Conservation (phyloP, 1,140 invertebrate genomes). For the Atta colombica region DNA sequence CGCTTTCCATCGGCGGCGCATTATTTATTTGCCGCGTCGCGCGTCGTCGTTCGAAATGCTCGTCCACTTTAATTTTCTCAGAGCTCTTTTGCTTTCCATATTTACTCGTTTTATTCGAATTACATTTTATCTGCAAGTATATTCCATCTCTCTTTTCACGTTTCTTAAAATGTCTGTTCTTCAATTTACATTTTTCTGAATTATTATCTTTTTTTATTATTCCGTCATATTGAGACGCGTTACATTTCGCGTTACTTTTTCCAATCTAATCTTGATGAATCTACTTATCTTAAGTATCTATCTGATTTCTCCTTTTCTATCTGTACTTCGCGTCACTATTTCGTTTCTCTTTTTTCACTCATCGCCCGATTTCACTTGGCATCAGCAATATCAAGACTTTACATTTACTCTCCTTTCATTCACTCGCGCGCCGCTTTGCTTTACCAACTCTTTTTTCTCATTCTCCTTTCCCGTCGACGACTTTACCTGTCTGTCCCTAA, state of each 20-base stretch:
- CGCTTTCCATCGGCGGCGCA: not conserved
- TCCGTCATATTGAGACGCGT: not conserved
- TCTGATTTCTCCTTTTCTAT: slow-evolving; percentile 20
- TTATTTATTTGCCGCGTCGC: slow-evolving; percentile 7
- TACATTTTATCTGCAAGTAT: slow-evolving; percentile 23
- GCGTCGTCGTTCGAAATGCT: slow-evolving; percentile 11
- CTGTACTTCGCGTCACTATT: not conserved
- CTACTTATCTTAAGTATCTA: slow-evolving; percentile 50
- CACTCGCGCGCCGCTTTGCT: not conserved
- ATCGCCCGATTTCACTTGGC: slow-evolving; percentile 32
- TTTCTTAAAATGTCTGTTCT: slow-evolving; percentile 28
- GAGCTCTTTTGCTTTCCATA: slow-evolving; percentile 20
- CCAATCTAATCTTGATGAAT: slow-evolving; percentile 8
- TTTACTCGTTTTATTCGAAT: slow-evolving; percentile 10
- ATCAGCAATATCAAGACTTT: slow-evolving; percentile 12
- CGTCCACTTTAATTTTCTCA: slow-evolving; percentile 45
- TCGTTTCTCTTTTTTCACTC: not conserved
- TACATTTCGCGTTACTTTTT: not conserved
- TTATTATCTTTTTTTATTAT: not conserved
- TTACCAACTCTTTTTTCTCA: slow-evolving; percentile 33
- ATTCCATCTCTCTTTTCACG: not conserved
- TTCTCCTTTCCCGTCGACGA: slow-evolving; percentile 35
- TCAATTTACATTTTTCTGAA: not conserved
- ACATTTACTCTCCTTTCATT: slow-evolving; percentile 35
- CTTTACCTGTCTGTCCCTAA: slow-evolving; percentile 30